Conservation (phyloP, 1,140 invertebrate species). For the Ephestia elutella region DNA sequence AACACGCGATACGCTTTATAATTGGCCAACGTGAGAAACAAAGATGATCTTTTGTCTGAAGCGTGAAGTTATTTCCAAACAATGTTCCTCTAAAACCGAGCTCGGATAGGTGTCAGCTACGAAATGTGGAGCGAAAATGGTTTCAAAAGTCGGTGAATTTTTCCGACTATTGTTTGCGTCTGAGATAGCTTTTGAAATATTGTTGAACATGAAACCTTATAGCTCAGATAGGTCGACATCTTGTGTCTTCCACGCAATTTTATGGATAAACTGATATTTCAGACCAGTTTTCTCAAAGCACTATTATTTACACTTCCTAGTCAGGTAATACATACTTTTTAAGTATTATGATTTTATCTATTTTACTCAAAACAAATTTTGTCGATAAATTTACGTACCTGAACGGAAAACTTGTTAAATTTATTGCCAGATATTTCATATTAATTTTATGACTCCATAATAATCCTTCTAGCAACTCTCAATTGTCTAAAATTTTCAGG, state of each 20-base stretch:
- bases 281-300: too few species aligned
- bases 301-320: too few species aligned
- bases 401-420: too few species aligned
- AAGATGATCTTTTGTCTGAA: conserved; percentile 11
- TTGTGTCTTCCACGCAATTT: not conserved
- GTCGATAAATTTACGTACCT: too few species aligned
- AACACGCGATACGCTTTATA: conserved; percentile 8
- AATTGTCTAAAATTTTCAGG: too few species aligned
- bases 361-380: too few species aligned
- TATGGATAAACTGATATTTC: not conserved
- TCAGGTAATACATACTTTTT: too few species aligned
- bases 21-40: conserved; percentile 7
- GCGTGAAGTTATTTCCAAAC: conserved; percentile 8
- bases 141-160: not conserved
- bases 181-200: not conserved
- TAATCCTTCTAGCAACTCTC: too few species aligned
- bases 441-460: too few species aligned
- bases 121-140: not conserved
- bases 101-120: not conserved
- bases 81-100: not conserved
- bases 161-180: not conserved
- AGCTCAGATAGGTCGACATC: not conserved
- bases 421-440: too few species aligned
- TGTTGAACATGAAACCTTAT: conserved; percentile 3
- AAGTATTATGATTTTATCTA: too few species aligned